Evolutionary conservation across 1,140 invertebrate genomes (phyloP), one percentile per base, ranked within the genome.

Genomic region (Drosophila elegans): DNA sequence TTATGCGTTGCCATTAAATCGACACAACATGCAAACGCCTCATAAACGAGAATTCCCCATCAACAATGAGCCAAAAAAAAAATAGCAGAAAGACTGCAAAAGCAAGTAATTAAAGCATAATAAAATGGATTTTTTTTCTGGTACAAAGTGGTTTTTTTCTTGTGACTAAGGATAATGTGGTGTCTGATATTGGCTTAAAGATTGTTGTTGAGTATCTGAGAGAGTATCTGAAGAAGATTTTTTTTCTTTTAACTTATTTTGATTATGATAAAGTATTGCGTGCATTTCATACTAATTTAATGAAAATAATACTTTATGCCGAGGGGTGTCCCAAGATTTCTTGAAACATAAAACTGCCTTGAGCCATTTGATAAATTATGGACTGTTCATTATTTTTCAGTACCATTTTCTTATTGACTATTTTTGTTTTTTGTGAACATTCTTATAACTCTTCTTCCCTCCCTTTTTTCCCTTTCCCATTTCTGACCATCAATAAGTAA

Each of bases 1-100:
- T 86, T 86, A 85, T 80, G 77, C 63, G 66, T 59, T 38, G 73
- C 76, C 76, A 84, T 79, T 61, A 78, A 82, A 82, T 82, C 69
- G 79, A 69, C 64, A 61, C 60, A 81, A 81, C 78, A 78, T 82
- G 82, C 83, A 67, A 78, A 75, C 41, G 56, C 54, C 68, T 67
- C 68, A 66, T 81, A 81, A 86, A 74, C 69, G 49, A 63, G 54
- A 68, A 74, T 73, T 56, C 55, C 25, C 71, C 61, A 74, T 66
- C 45, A 51, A n/a, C 56, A 25, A 36, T 12, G 16, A 29, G 10
- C 9, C 49, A 36, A 55, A 54, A 42, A 52, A 74, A 60, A 74
- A 56, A 42, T 41, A 21, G 41, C 16, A 41, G 45, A 9, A 3
- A 36, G 27, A 11, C n/a, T 41, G 60, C 32, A 74, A 59, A 42